phyloP scores from a whole-genome alignment of 92 coral and sea anemone genomes.

The Umimayanthus chanpuru region DNA sequence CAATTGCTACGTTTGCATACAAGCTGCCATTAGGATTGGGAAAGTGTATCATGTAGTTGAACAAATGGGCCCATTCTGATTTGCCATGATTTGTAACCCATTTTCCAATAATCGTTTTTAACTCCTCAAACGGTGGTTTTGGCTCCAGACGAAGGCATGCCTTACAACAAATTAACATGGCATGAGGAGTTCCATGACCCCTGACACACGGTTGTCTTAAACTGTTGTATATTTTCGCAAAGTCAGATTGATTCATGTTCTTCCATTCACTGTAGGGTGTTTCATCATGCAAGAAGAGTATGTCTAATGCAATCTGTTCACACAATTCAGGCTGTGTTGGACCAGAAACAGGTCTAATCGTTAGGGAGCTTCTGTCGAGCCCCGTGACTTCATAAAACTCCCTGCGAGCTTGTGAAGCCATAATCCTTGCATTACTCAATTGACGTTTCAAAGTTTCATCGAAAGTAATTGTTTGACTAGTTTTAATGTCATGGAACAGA shows the following conservation, averaged over 20 bases:
- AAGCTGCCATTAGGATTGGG: slow-evolving; percentile 6
- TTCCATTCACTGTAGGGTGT: slow-evolving; percentile 33
- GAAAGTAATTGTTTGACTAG: neutral
- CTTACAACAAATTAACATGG: slow-evolving; percentile 24
- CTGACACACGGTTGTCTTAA: no score
- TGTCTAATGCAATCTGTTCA: slow-evolving; percentile 25
- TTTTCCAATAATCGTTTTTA: neutral
- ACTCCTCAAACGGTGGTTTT: neutral
- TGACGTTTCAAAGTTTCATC: neutral
- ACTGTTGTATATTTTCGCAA: neutral
- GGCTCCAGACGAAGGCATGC: neutral
- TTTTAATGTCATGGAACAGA: slow-evolving; percentile 5
- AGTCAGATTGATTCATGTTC: neutral
- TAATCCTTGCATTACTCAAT: neutral
- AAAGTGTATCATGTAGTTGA: slow-evolving; percentile 40
- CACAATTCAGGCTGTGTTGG: neutral
- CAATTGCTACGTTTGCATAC: slow-evolving; percentile 1
- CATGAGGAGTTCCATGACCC: neutral
- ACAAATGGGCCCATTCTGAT: slow-evolving; percentile 46
- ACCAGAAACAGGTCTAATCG: neutral
- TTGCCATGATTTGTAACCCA: slow-evolving; percentile 20
- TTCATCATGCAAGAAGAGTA: slow-evolving; percentile 14
- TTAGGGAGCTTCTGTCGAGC: neutral
- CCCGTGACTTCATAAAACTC: slow-evolving; percentile 30
- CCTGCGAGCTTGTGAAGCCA: neutral